Evolutionary conservation across 64 coral and sea anemone species (phyloP).

Genomic region (Dendronephthya gigantea): DNA sequence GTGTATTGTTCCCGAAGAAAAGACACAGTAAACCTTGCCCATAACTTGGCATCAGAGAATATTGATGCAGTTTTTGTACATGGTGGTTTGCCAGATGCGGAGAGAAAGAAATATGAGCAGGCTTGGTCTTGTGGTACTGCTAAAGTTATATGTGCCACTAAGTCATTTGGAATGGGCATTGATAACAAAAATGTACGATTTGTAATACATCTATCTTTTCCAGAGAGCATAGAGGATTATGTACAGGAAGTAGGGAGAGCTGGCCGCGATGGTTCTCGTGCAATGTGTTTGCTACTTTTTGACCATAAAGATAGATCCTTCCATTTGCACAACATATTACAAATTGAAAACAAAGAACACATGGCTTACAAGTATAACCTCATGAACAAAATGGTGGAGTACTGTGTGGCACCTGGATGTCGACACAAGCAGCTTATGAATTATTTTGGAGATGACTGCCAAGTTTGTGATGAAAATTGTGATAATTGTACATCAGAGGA

Average conservation of each 20-base stretch:
- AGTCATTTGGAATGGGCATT: conserved; percentile 14
- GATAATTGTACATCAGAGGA: background rate
- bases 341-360: background rate
- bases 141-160: background rate
- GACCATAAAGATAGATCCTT: background rate
- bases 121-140: background rate
- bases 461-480: background rate
- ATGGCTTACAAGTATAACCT: background rate
- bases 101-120: background rate
- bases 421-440: background rate
- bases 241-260: background rate
- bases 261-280: background rate
- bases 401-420: background rate
- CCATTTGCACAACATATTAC: background rate
- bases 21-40: background rate
- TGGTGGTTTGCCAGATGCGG: background rate
- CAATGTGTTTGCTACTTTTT: background rate
- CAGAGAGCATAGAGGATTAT: background rate
- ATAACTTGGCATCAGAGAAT: background rate
- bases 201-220: background rate
- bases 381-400: conserved; percentile 1
- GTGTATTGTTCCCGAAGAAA: background rate
- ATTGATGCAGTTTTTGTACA: background rate
- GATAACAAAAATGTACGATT: background rate
- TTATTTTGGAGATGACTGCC: background rate